Conservation (phyloP, 2,797 vertebrate species). For the Macropodus opercularis region DNA sequence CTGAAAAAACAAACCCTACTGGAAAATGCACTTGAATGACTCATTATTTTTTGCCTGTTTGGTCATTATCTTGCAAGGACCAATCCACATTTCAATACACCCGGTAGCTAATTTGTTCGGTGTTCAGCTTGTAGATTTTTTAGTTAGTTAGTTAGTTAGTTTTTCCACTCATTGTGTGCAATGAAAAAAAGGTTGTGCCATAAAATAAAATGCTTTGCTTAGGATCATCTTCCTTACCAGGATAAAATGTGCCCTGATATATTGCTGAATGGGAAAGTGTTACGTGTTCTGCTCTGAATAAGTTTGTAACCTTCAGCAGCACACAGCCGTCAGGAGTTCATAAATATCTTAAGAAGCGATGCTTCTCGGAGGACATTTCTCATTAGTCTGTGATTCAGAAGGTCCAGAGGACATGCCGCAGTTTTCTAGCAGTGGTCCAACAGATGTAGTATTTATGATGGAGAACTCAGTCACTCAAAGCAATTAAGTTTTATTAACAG, state of each 20-base stretch:
- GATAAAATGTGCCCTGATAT: slow-evolving; percentile 5
- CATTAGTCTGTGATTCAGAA: slow-evolving; percentile 6
- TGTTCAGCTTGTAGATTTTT: slow-evolving; percentile 14
- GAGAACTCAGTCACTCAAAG: slow-evolving; percentile 13
- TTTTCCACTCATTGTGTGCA: slow-evolving; percentile 13
- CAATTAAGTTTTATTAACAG: slow-evolving; percentile 59
- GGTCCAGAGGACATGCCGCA: slow-evolving; percentile 1
- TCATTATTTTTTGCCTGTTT: background rate
- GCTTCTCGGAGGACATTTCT: background rate
- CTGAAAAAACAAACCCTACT: slow-evolving; percentile 4
- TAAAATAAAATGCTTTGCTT: background rate
- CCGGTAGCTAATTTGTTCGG: slow-evolving; percentile 1
- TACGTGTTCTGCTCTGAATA: background rate
- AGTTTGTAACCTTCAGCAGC: background rate
- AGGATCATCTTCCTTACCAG: background rate
- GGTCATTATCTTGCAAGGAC: slow-evolving; percentile 29
- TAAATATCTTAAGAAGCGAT: background rate
- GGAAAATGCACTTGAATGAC: slow-evolving; percentile 33
- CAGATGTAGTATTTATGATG: background rate
- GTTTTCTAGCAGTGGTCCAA: background rate
- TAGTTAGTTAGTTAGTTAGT: slow-evolving; percentile 4
- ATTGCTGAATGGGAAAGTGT: background rate
- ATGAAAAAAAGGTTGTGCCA: slow-evolving; percentile 31
- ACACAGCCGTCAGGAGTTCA: background rate
- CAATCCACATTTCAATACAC: slow-evolving; percentile 15